A percentile compares a stretch with the other conserved stretches of the same genome.
Evolutionary conservation across 2,888 invertebrate genomes (phyloP).

Genomic region (Seira sanloemensis): DNA sequence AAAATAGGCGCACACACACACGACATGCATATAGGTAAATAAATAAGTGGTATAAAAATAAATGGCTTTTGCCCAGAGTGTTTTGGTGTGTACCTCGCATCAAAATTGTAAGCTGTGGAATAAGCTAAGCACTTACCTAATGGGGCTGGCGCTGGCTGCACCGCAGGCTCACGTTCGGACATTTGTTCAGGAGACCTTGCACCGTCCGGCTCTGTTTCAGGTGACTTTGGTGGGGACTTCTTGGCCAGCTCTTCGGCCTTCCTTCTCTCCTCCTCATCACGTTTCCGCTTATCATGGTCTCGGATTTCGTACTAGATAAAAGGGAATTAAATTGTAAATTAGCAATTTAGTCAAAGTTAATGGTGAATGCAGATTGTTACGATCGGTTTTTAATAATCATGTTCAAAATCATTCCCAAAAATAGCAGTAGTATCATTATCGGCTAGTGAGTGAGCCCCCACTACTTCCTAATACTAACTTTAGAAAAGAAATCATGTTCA

Average conservation of each 20-base stretch:
- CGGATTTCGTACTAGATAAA: conserved; percentile 97
- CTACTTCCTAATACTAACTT: background rate
- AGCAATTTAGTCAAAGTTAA: conserved; percentile 41
- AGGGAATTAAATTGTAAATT: conserved; percentile 14
- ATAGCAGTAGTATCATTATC: background rate
- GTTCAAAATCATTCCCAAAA: background rate
- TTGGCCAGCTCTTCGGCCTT: conserved; percentile 89
- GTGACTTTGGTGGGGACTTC: conserved; percentile 80
- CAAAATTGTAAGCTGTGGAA: conserved; percentile 34
- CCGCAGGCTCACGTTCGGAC: conserved; percentile 70
- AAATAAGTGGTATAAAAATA: conserved; percentile 15
- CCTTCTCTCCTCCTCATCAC: conserved; percentile 81
- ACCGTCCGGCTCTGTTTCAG: conserved; percentile 74
- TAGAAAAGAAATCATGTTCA: conserved; percentile 2
- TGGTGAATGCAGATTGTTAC: too few relatives aligned
- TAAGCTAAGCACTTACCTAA: conserved; percentile 29
- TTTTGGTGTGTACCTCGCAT: background rate
- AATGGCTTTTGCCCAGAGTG: conserved; percentile 36
- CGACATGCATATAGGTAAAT: conserved; percentile 35
- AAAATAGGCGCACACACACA: conserved; percentile 60
- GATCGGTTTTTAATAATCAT: too few relatives aligned
- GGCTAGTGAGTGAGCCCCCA: background rate
- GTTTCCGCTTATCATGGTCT: conserved; percentile 92
- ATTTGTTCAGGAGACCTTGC: conserved; percentile 72
- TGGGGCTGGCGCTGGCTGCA: conserved; percentile 58